Percentiles rank a stretch among this genome's conserved stretches.
phyloP scores from a whole-genome alignment of 2,888 invertebrate genomes.

The Frankliniella intonsa region DNA sequence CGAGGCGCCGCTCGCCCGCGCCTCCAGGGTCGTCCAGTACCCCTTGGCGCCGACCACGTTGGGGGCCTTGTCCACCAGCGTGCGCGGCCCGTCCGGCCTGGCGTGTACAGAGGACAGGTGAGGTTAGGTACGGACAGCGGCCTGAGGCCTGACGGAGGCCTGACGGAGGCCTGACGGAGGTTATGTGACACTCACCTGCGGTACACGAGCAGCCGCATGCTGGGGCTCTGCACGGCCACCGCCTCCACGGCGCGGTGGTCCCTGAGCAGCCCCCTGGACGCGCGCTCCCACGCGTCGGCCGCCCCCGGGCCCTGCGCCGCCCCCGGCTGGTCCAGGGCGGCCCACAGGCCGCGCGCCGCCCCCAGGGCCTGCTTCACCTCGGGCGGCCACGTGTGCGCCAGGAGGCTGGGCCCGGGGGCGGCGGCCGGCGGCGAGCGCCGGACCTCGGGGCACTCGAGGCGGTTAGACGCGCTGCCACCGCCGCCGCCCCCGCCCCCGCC shows the following conservation, averaged over 20 bases:
- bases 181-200: background rate
- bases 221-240: background rate
- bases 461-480: background rate
- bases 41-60: background rate
- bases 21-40: conserved; percentile 9
- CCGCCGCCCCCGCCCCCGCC: background rate
- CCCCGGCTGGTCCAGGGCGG: background rate
- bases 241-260: background rate
- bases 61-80: background rate
- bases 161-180: no score
- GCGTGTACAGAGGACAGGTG: background rate
- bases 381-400: background rate
- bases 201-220: conserved; percentile 16
- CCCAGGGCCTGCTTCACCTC: background rate
- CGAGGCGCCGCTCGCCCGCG: background rate
- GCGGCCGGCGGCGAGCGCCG: background rate
- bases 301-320: background rate
- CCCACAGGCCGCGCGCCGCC: background rate
- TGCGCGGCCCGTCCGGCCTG: background rate
- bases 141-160: no score
- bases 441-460: background rate
- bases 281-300: background rate
- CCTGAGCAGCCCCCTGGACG: background rate
- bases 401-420: conserved; percentile 10
- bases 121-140: no score